Evolutionary conservation across 2,113 vertebrate genomes (phyloP).

Genomic region (Brachyistius frenatus): DNA sequence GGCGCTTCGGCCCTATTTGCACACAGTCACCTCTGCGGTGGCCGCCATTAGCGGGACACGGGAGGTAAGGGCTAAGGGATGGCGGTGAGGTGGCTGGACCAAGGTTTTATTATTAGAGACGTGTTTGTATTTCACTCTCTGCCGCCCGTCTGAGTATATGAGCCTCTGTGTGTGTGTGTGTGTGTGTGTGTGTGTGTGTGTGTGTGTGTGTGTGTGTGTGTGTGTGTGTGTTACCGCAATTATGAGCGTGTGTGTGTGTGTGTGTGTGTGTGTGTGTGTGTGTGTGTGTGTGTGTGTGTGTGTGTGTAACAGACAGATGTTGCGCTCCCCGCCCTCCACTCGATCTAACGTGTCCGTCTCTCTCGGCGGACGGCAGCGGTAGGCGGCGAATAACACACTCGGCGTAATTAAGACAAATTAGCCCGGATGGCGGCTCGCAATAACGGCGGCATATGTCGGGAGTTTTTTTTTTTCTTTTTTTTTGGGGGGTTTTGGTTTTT

Average conservation of each 20-base stretch:
- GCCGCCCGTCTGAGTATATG: constrained; percentile 1
- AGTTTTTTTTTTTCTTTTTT: constrained; percentile 37
- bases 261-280: not conserved
- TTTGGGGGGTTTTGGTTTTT: too few relatives aligned
- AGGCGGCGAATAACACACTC: constrained; percentile 67
- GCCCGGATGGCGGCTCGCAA: constrained; percentile 72
- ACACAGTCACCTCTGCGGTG: constrained; percentile 96
- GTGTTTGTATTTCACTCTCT: constrained; percentile 50
- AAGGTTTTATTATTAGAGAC: constrained; percentile 72
- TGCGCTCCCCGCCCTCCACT: constrained; percentile 77
- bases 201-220: constrained; percentile 6
- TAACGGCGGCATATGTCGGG: constrained; percentile 78
- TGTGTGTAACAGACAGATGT: constrained; percentile 76
- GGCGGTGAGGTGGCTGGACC: constrained; percentile 61
- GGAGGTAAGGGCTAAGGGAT: constrained; percentile 88
- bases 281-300: constrained; percentile 12
- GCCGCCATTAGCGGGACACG: constrained; percentile 93
- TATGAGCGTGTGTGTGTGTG: constrained; percentile 22
- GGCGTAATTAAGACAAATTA: constrained; percentile 83
- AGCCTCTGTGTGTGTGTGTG: constrained; percentile 10
- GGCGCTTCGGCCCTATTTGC: constrained; percentile 93
- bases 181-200: constrained; percentile 6
- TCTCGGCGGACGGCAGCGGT: constrained; percentile 70
- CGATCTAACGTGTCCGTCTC: constrained; percentile 75
- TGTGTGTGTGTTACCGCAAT: constrained; percentile 49